Evolutionary conservation across 2,113 vertebrate genomes (phyloP).

Genomic region (Theropithecus gelada): DNA sequence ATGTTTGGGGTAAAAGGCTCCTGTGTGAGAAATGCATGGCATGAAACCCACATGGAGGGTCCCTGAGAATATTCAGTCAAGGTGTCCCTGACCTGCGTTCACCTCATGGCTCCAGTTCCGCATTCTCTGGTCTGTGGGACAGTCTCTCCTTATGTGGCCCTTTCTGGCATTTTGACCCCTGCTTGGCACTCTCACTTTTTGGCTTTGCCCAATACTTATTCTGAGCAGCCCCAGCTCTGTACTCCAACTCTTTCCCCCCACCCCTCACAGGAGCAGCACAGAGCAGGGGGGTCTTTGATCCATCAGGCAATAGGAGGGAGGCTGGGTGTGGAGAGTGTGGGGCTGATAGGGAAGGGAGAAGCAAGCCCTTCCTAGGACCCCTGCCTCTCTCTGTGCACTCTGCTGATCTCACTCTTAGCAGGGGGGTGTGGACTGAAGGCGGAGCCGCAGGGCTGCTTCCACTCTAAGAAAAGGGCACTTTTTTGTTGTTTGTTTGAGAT

Average conservation of each 20-base stretch:
- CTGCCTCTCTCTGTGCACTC: not conserved
- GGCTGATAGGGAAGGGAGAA: not conserved
- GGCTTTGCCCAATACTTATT: not conserved
- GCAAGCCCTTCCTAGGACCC: not conserved
- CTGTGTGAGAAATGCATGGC: not conserved
- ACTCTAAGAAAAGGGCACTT: not conserved
- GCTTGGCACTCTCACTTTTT: not conserved
- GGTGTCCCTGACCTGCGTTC: not conserved
- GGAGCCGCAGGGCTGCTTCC: not conserved
- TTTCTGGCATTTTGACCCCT: not conserved
- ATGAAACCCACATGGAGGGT: not conserved
- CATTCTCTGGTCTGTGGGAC: not conserved
- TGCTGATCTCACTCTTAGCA: not conserved
- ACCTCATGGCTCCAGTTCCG: not conserved
- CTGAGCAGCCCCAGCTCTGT: not conserved
- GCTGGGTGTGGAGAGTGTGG: not conserved
- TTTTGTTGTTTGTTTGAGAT: not conserved
- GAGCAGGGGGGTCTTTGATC: not conserved
- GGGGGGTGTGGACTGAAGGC: not conserved
- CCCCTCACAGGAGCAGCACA: not conserved
- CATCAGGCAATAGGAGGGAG: not conserved
- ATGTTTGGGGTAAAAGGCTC: not conserved
- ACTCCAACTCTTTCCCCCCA: too few relatives aligned
- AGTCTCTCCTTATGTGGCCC: not conserved
- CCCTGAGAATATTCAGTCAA: not conserved